These are phyloP conservation scores for Cheumatopsyche charites DNA, from an alignment of 1,140 invertebrate species.

Conservation along the genomic window DNA sequence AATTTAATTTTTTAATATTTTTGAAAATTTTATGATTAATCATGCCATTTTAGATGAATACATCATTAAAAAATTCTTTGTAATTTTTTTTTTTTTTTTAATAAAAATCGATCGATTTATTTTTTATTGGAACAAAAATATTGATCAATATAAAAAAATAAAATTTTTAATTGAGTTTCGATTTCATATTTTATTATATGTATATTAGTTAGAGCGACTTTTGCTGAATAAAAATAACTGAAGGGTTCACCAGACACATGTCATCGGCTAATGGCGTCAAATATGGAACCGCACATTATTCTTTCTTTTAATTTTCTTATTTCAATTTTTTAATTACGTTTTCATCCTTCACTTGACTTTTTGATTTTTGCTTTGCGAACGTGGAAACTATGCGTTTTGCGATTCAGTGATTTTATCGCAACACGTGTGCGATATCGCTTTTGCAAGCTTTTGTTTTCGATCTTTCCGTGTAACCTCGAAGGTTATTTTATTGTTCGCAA, in stretches of 20 bases:
- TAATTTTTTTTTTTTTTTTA: too few relatives aligned
- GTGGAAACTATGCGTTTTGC: conserved; percentile 26
- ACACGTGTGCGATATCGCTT: too few relatives aligned
- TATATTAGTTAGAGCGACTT: conserved; percentile 21
- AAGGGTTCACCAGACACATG: conserved; percentile 36
- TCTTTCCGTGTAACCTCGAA: too few relatives aligned
- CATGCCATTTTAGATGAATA: too few relatives aligned
- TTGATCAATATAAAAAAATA: too few relatives aligned
- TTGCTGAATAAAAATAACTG: conserved; percentile 36
- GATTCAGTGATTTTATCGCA: conserved; percentile 16
- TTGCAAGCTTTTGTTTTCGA: too few relatives aligned
- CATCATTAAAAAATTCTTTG: too few relatives aligned
- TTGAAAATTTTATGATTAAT: not conserved
- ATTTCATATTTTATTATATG: not conserved
- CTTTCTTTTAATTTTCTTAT: not conserved
- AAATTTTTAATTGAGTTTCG: too few relatives aligned
- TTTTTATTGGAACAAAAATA: too few relatives aligned
- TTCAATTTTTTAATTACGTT: conserved; percentile 7
- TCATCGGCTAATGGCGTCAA: conserved; percentile 32
- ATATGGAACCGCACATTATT: conserved; percentile 19
- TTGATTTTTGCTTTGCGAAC: conserved; percentile 1
- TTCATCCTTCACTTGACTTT: conserved; percentile 1
- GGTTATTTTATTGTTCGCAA: too few relatives aligned
- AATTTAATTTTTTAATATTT: too few relatives aligned
- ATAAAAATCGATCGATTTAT: too few relatives aligned